Evolutionary conservation across 2,113 vertebrate species (phyloP), one percentile per base, ranked within the genome.

Genomic region (Willisornis vidua): DNA sequence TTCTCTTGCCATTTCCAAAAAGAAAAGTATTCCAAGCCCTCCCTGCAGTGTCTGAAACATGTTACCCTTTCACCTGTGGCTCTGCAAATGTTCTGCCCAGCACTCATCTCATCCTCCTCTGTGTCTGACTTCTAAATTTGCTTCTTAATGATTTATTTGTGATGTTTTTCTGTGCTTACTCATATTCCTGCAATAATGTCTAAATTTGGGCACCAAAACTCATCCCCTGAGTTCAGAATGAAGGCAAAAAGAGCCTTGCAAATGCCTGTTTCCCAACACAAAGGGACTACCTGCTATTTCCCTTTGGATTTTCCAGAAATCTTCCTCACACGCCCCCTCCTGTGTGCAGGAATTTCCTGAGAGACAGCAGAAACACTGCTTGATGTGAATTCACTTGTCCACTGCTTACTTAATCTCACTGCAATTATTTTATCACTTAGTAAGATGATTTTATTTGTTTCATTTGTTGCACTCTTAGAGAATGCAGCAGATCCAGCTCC

Each of bases 71-170:
- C 67, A 85, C 62, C 54, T 14, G 71, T 49, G 82, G 46, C 46
- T 94, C 84, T 93, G 43, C 63, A 86, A 66, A 59, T 52, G 31
- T 90, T 90, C 88, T 90, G 43, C 51, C 58, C 66, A 62, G 48
- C 2, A 15, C 68, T 83, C 55, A 39, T 55, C 46, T 92, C 75
- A 23, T 54, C 39, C 72, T 25, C 13, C 26, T 61, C 58, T 37
- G 14, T 72, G n/a, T 31, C 62, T 65, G 57, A n/a, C 71, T 89
- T 78, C 70, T 81, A 73, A 85, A 77, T 85, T 76, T 75, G 65
- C 90, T 90, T 88, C 48, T 51, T 90, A 58, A 63, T 86, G 25
- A 70, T 92, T 90, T 94, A 83, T 93, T 77, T 89, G 68, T 92
- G 80, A 75, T 43, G 23, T 48, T 92, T 84, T 94, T 48, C 52